Percentiles rank a stretch among this genome's conserved stretches.
These are phyloP conservation scores for Drosophila mettleri DNA, from an alignment of 2,888 invertebrate species.

Conservation along the genomic window DNA sequence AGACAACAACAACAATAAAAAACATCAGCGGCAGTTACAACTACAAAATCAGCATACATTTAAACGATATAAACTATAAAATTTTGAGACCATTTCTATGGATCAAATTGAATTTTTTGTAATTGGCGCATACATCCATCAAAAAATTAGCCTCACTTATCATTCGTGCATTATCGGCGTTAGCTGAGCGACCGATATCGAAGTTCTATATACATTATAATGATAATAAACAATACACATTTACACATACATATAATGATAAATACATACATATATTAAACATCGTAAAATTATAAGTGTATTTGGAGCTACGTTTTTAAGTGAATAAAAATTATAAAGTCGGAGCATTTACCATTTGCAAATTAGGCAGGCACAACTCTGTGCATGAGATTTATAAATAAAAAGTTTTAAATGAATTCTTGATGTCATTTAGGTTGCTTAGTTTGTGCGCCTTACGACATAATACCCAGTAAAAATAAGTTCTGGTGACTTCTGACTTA, in stretches of 20 bases:
- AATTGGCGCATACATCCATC: constrained; percentile 47
- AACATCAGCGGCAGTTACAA: constrained; percentile 3
- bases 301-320: constrained; percentile 82
- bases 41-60: constrained; percentile 20
- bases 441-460: too few species aligned
- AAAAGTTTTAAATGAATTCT: background rate
- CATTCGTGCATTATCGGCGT: constrained; percentile 65
- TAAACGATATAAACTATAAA: constrained; percentile 1
- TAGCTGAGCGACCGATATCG: constrained; percentile 54
- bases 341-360: constrained; percentile 21
- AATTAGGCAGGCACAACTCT: background rate
- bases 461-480: background rate
- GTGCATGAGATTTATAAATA: background rate
- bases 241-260: constrained; percentile 69
- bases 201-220: constrained; percentile 76
- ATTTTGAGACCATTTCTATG: constrained; percentile 21
- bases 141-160: constrained; percentile 60
- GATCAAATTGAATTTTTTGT: constrained; percentile 29
- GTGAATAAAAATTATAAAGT: constrained; percentile 76
- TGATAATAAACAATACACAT: constrained; percentile 65
- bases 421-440: too few species aligned
- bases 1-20: constrained; percentile 22
- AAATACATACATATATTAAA: constrained; percentile 74
- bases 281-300: constrained; percentile 80
- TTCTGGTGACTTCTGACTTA: too few species aligned